Base-by-base conservation (phyloP, 2,888 invertebrate species). In the Celastrina argiolus region DNA sequence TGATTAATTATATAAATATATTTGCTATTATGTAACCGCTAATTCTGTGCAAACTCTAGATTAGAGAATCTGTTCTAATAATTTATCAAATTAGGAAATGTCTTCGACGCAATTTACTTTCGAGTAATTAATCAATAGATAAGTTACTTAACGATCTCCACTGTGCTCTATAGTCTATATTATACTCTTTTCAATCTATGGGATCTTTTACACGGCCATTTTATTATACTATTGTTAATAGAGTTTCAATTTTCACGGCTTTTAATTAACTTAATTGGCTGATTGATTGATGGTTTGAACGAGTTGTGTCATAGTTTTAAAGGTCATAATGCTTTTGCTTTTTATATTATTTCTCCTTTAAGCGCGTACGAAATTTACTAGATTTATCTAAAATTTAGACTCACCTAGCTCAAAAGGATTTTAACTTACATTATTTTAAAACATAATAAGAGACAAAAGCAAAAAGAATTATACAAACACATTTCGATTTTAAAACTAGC, bases 41-140 rank as follows among this genome's bases (percentile, higher is more conserved):
- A 14, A 51, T 26, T 51, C 51, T 22, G 10, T 10, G 16, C 59
- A 10, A 59, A 34, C 34, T 59, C 34, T 34, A 39, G 22, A 61
- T 61, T 22, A 22, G 36, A 36, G 36, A 36, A 61, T 61, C 39
- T 61, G 61, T 36, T 39, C 61, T 36, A 39, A 61, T 61, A 61
- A 61, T 39, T 61, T 39, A 61, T 61, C 36, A 61, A 39, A 61
- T 61, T 61, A 36, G 61, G 61, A 61, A 61, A 61, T 39, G 61
- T 36, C 61, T 61, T 36, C 14, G 5, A 7, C 39, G 61, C 39
- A 61, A 61, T 34, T 36, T 22, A 14, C 61, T 61, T 61, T 61
- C 61, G 61, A 61, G 18, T 39, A 61, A 39, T 61, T 61, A 22
- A 61, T 34, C 59, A 59, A 34, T 36, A 59, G 31, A 59, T 59